These are phyloP conservation scores for Cynopterus brachyotis DNA, from an alignment of 2,113 vertebrate species.

Conservation along the genomic window DNA sequence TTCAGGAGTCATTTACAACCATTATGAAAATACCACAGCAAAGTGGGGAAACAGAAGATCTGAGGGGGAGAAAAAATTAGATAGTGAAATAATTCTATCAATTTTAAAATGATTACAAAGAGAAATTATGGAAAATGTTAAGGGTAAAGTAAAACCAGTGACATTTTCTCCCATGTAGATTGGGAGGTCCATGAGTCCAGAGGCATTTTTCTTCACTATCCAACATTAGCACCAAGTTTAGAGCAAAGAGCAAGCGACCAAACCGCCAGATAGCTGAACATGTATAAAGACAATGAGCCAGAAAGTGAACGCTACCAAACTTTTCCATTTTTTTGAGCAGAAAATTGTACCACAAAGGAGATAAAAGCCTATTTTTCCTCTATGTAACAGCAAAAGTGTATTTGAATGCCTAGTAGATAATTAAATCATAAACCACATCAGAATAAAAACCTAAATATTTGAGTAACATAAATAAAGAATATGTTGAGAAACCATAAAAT, in stretches of 20 bases:
- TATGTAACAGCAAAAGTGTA: background rate
- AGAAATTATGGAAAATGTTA: background rate
- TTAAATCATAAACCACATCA: constrained; percentile 52
- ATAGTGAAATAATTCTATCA: constrained; percentile 11
- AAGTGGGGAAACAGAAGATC: constrained; percentile 42
- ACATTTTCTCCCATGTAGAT: background rate
- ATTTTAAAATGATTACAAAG: constrained; percentile 20
- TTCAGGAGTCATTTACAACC: constrained; percentile 42
- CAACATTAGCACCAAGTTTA: background rate
- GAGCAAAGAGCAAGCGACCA: background rate
- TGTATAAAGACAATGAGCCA: background rate
- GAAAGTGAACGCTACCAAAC: background rate
- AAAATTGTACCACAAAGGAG: background rate
- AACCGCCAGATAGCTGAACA: no score
- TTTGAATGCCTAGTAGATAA: constrained; percentile 7
- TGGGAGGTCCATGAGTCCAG: background rate
- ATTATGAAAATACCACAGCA: constrained; percentile 43
- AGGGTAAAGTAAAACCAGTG: background rate
- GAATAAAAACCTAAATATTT: constrained; percentile 21
- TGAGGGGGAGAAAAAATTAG: background rate
- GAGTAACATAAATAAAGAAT: background rate
- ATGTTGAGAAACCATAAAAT: constrained; percentile 30
- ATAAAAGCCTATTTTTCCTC: background rate
- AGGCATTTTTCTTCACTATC: background rate
- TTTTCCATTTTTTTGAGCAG: background rate